These are phyloP conservation scores for Discoglossus pictus DNA, from an alignment of 2,797 vertebrate species.

Conservation along the genomic window DNA sequence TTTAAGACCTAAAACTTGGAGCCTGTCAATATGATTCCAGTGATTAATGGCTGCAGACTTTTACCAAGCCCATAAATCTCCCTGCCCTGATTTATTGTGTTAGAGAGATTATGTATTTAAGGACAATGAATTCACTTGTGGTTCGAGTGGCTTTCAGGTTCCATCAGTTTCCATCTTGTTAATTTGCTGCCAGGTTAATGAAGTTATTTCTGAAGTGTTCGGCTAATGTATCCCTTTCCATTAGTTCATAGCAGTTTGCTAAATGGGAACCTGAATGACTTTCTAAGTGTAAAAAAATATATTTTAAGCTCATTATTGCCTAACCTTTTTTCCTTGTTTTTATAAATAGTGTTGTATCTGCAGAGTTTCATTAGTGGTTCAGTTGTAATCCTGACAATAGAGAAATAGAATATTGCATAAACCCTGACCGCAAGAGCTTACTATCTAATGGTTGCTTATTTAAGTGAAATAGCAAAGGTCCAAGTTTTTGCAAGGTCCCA, in stretches of 20 bases:
- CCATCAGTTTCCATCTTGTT: constrained; percentile 28
- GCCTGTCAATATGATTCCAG: constrained; percentile 66
- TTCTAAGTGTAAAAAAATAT: too few species aligned
- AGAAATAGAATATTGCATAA: too few species aligned
- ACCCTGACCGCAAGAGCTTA: too few species aligned
- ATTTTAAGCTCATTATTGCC: too few species aligned
- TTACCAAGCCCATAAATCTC: constrained; percentile 75
- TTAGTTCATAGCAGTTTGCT: constrained; percentile 7
- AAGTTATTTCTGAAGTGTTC: constrained; percentile 15
- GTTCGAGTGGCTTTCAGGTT: constrained; percentile 26
- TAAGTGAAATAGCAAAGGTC: too few species aligned
- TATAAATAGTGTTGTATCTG: too few species aligned
- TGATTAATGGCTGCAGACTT: constrained; percentile 73
- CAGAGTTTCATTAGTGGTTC: too few species aligned
- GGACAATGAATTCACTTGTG: constrained; percentile 37
- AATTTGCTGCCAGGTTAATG: constrained; percentile 5
- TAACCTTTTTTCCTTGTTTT: too few species aligned
- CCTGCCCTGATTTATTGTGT: constrained; percentile 62
- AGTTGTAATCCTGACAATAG: too few species aligned
- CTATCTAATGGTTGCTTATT: too few species aligned
- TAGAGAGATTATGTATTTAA: constrained; percentile 35
- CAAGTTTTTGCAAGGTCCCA: too few species aligned
- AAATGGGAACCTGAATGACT: background rate
- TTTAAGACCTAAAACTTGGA: constrained; percentile 65
- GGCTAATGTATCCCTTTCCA: constrained; percentile 25